Evolutionary conservation across 2,888 invertebrate species (phyloP).

Genomic region (Diploptera punctata): DNA sequence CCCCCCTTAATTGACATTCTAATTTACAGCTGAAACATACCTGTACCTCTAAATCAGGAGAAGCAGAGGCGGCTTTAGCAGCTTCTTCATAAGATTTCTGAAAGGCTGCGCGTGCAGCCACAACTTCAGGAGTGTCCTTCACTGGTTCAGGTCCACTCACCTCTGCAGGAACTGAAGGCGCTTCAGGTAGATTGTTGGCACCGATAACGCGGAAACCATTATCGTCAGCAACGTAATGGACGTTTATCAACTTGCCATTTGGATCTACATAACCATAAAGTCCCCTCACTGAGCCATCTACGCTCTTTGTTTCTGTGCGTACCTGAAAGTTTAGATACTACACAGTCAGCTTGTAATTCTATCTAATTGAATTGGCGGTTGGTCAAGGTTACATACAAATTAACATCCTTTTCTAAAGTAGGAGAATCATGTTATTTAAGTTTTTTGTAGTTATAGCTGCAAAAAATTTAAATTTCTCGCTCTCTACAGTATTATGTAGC

Average conservation of each 20-base stretch:
- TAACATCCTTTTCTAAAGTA: no score
- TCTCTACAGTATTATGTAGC: no score
- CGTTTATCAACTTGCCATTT: conserved; percentile 46
- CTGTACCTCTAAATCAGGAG: conserved; percentile 39
- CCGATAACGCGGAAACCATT: conserved; percentile 48
- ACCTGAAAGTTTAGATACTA: no score
- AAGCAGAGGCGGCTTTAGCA: conserved; percentile 40
- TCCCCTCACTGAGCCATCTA: conserved; percentile 45
- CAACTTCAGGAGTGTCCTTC: conserved; percentile 47
- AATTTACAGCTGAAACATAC: no score
- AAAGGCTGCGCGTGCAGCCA: conserved; percentile 44
- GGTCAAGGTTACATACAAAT: no score
- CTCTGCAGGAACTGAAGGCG: conserved; percentile 43
- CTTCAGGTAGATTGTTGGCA: conserved; percentile 47
- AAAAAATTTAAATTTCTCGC: no score
- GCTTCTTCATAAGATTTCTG: conserved; percentile 44
- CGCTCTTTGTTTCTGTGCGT: conserved; percentile 45
- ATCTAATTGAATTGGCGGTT: no score
- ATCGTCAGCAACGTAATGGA: conserved; percentile 44
- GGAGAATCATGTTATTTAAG: no score
- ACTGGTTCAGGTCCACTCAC: conserved; percentile 46
- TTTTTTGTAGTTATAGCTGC: no score
- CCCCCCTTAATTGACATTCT: no score
- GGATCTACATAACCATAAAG: conserved; percentile 46
- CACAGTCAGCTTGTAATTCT: no score